These are phyloP conservation scores for Falco berigora DNA, from an alignment of 2,797 vertebrate species.

Conservation along the genomic window DNA sequence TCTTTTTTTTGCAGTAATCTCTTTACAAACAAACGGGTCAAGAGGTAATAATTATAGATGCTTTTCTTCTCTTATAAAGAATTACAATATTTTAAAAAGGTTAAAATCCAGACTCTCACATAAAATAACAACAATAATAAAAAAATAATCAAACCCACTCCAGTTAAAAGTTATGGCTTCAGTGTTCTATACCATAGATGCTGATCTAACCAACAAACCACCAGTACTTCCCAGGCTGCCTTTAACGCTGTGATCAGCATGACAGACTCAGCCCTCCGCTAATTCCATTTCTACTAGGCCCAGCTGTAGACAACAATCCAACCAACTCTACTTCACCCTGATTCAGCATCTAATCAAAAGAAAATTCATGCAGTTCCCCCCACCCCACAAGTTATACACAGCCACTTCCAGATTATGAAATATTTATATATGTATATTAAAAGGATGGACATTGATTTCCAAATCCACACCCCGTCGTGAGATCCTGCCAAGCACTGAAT, in stretches of 20 bases:
- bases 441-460: not conserved
- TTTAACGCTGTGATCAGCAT: not conserved
- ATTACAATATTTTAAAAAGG: slow-evolving; percentile 73
- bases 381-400: slow-evolving; percentile 49
- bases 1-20: too few relatives aligned
- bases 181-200: slow-evolving; percentile 64
- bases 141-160: slow-evolving; percentile 69
- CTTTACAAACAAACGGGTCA: not conserved
- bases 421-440: slow-evolving; percentile 1
- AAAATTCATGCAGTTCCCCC: slow-evolving; percentile 64
- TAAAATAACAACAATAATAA: slow-evolving; percentile 56
- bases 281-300: not conserved
- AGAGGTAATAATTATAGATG: slow-evolving; percentile 77
- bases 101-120: slow-evolving; percentile 76
- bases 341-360: slow-evolving; percentile 34
- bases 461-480: not conserved
- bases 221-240: not conserved
- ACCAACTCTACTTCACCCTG: slow-evolving; percentile 16
- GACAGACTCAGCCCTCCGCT: not conserved
- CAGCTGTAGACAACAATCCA: slow-evolving; percentile 12
- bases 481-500: not conserved
- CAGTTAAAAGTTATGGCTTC: slow-evolving; percentile 84
- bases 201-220: slow-evolving; percentile 44
- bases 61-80: slow-evolving; percentile 77
- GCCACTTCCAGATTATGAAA: slow-evolving; percentile 62